Evolutionary conservation across 37 sponge, comb jelly and placozoan species (phyloP).

Genomic region (Hexactinellida sp.): DNA sequence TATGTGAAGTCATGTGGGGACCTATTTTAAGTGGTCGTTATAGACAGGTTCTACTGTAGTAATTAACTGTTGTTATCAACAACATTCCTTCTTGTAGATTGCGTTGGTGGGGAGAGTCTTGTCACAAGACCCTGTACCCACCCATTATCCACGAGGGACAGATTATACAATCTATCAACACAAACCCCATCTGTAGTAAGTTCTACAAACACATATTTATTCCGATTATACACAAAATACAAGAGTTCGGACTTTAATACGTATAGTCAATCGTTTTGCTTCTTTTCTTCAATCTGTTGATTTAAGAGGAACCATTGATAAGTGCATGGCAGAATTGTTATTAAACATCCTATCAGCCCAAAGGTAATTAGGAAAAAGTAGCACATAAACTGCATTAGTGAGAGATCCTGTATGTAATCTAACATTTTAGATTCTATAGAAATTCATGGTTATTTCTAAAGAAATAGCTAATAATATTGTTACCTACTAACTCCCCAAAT

Average conservation of each 20-base stretch:
- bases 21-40: too few species aligned
- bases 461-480: neutral
- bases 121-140: slow-evolving; percentile 4
- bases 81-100: neutral
- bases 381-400: neutral
- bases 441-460: neutral
- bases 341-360: neutral
- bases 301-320: neutral
- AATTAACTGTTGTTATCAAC: too few species aligned
- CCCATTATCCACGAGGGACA: neutral
- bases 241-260: too few species aligned
- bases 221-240: neutral
- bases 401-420: neutral
- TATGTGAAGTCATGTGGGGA: too few species aligned
- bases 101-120: slow-evolving; percentile 19
- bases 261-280: neutral
- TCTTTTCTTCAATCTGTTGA: neutral
- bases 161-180: slow-evolving; percentile 6
- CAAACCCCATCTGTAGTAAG: neutral
- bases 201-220: neutral
- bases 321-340: neutral
- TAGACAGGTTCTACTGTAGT: too few species aligned
- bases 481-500: neutral
- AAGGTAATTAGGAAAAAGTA: neutral
- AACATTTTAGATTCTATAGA: neutral